Base-by-base conservation (phyloP, 1,140 invertebrate genomes). In the Magallana angulata region DNA sequence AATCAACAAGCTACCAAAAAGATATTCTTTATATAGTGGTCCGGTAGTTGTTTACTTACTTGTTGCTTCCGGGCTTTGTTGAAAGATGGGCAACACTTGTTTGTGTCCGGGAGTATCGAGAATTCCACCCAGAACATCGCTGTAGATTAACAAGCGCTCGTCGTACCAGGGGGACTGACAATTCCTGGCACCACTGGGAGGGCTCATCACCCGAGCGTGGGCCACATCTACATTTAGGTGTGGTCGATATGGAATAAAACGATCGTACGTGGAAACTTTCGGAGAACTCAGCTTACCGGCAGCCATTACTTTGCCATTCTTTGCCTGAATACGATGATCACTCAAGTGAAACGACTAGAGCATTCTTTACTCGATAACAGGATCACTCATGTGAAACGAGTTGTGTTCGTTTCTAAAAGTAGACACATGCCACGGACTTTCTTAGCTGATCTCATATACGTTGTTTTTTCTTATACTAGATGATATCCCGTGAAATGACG, bases 211-310 rank as follows among this genome's bases (percentile, higher is more conserved):
- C 59, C 82, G 82, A 60, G 62, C 58, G 87, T 87, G 80, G 48
- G 89, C 81, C 16, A 68, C 60, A 30, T 89, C 64, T 1, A 76
- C 84, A 87, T 89, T 60, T 57, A 87, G 60, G 83, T 83, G 59
- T 58, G 86, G 86, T 24, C 86, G 76, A 57, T 76, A 86, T 1
- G 89, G 89, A 30, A 89, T 89, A 68, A 89, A 89, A 57, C 88
- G 56, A 30, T 89, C 88, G 18, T 18, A 30, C 4, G 11, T 76
- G 11, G 24, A 36, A 30, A 76, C 36, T 11, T 12, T 30, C 1
- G 68, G 68, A 76, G 68, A 76, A 76, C 68, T 30, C 68, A 76
- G 24, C 68, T 76, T 24, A 76, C 24, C 30, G 24, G 68, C 68
- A 30, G 68, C 68, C 68, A 76, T 76, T 76, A 30, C 30, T 11